A percentile compares a stretch with the other conserved stretches of the same genome.
Evolutionary conservation across 2,797 vertebrate species (phyloP).

Genomic region (Sus cebifrons): DNA sequence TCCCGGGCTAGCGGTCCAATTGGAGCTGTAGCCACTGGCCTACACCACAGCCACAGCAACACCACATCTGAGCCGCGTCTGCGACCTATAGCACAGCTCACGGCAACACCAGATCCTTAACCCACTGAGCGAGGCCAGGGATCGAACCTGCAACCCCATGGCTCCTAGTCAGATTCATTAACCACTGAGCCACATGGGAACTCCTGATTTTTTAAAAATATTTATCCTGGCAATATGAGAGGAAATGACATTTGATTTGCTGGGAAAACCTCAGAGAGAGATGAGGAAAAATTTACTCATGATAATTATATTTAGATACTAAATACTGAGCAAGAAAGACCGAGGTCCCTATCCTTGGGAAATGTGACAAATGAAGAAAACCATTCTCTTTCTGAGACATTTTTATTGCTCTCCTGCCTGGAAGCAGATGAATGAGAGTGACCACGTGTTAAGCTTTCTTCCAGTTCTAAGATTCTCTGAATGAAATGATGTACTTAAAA

Average conservation of each 20-base stretch:
- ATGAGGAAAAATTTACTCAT: not conserved
- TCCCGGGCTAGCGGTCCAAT: too few relatives aligned
- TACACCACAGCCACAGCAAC: too few relatives aligned
- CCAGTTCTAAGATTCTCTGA: constrained; percentile 68
- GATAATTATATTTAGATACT: constrained; percentile 8
- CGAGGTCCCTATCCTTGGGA: not conserved
- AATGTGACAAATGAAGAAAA: constrained; percentile 70
- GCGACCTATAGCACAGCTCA: too few relatives aligned
- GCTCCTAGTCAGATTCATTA: too few relatives aligned
- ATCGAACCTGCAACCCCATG: too few relatives aligned
- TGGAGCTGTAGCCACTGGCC: too few relatives aligned
- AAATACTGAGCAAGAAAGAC: constrained; percentile 19
- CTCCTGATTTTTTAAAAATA: not conserved
- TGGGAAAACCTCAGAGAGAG: not conserved
- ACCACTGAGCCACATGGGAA: too few relatives aligned
- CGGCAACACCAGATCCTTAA: too few relatives aligned
- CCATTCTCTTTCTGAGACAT: constrained; percentile 11
- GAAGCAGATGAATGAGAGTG: constrained; percentile 72
- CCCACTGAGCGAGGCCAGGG: too few relatives aligned
- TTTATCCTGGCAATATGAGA: not conserved
- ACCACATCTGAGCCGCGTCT: too few relatives aligned
- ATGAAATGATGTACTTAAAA: constrained; percentile 77
- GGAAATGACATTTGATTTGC: not conserved
- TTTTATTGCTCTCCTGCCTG: constrained; percentile 63
- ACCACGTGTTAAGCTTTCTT: constrained; percentile 49